Base-by-base conservation (phyloP, 2,888 invertebrate species). In the Poecilobothrus nobilitatus region DNA sequence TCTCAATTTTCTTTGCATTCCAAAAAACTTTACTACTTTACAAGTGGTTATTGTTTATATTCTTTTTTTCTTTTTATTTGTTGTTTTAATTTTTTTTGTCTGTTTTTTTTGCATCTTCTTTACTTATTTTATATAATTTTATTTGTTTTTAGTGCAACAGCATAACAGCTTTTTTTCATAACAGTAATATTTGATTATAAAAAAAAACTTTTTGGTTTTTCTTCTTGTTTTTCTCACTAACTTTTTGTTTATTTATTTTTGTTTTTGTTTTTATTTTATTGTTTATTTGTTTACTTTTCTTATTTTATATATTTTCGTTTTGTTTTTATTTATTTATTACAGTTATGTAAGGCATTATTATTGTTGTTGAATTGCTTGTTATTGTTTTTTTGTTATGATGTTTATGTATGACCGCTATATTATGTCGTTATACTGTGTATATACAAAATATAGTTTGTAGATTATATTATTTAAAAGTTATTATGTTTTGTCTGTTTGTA, bases 251-350 rank as follows among this genome's bases (percentile, higher is more conserved):
- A 44, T 15, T 37, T 44, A 44, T 44, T 44, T 44, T 44, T 44
- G 44, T 44, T 15, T 37, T 37, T 44, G 44, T 44, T 44, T 44
- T 44, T 44, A 44, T n/a, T n/a, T n/a, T n/a, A n/a, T n/a, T n/a
- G n/a, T n/a, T n/a, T n/a, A n/a, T n/a, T n/a, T n/a, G n/a, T n/a
- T n/a, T n/a, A n/a, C n/a, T n/a, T n/a, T n/a, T n/a, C n/a, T n/a
- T n/a, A n/a, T n/a, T n/a, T n/a, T n/a, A n/a, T n/a, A n/a, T n/a
- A n/a, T n/a, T n/a, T n/a, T n/a, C n/a, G n/a, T n/a, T n/a, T n/a
- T n/a, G n/a, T n/a, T n/a, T 44, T 44, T 44, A 44, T 44, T 44
- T 44, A 44, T 44, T 44, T 44, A 44, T 44, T 44, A 44, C 44
- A 44, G 44, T 44, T 44, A 44, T 44, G 44, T 44, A 44, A 44